Conservation (phyloP, 2,797 vertebrate species). For the Halcyon chelicuti region DNA sequence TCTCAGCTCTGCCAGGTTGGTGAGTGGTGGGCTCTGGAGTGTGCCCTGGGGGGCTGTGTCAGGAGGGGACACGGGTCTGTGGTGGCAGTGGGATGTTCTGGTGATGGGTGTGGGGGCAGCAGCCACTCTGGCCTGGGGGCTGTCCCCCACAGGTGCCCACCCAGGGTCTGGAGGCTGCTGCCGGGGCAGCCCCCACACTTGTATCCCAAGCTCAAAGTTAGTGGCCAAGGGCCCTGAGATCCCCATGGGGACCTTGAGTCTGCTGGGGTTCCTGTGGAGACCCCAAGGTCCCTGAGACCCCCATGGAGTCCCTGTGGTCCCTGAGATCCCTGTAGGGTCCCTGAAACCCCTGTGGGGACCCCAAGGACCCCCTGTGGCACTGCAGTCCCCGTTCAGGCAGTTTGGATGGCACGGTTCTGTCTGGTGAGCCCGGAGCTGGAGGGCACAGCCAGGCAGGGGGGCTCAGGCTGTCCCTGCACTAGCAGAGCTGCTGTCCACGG, state of each 20-base stretch:
- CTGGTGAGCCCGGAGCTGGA: fast-evolving
- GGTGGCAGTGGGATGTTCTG: background rate
- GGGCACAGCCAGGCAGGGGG: background rate
- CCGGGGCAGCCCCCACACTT: fast-evolving
- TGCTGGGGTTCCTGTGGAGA: background rate
- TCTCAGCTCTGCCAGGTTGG: background rate
- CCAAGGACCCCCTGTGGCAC: background rate
- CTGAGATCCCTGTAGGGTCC: background rate
- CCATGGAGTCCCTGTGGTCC: background rate
- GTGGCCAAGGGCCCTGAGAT: background rate
- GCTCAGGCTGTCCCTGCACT: background rate
- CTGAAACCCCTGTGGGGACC: background rate
- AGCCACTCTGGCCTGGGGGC: background rate
- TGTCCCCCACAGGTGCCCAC: background rate
- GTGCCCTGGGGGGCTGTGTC: background rate
- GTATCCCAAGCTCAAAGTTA: background rate
- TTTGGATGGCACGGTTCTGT: background rate
- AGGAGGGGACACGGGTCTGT: fast-evolving
- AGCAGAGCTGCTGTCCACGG: background rate
- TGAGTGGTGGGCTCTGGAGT: background rate
- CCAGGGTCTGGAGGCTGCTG: background rate
- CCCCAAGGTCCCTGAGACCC: background rate
- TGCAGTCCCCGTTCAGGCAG: background rate
- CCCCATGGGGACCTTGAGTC: background rate
- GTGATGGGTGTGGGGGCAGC: background rate